Evolutionary conservation across 2,113 vertebrate genomes (phyloP).

Genomic region (Loxodonta africana): DNA sequence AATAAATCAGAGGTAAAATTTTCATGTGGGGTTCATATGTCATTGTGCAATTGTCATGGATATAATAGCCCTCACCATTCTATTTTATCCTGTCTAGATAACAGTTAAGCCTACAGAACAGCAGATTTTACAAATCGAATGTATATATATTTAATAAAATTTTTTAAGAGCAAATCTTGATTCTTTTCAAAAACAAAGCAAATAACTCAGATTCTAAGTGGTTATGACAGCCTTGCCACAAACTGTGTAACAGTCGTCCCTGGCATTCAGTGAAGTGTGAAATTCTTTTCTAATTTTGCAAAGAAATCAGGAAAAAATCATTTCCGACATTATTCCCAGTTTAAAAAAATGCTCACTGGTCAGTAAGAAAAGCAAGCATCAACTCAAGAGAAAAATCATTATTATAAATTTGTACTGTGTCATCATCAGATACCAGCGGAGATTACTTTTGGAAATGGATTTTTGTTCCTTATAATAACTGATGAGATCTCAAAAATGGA

Average conservation of each 20-base stretch:
- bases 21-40: not conserved
- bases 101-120: constrained; percentile 23
- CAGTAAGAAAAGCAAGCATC: constrained; percentile 55
- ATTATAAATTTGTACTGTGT: constrained; percentile 34
- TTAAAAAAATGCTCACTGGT: constrained; percentile 33
- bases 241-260: constrained; percentile 22
- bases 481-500: not conserved
- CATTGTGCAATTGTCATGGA: not conserved
- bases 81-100: constrained; percentile 11
- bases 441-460: constrained; percentile 26
- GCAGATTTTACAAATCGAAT: constrained; percentile 62
- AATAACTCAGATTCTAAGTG: constrained; percentile 41
- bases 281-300: constrained; percentile 64
- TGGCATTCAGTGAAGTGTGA: constrained; percentile 20
- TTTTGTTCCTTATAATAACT: constrained; percentile 45
- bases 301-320: constrained; percentile 18
- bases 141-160: constrained; percentile 29
- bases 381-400: constrained; percentile 49
- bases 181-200: constrained; percentile 59
- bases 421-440: not conserved
- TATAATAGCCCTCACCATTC: not conserved
- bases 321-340: constrained; percentile 59
- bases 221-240: constrained; percentile 24
- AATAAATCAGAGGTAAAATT: constrained; percentile 45
- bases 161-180: constrained; percentile 36